Conservation (phyloP, 2,797 vertebrate genomes). For the Scolopax bukidnonensis region DNA sequence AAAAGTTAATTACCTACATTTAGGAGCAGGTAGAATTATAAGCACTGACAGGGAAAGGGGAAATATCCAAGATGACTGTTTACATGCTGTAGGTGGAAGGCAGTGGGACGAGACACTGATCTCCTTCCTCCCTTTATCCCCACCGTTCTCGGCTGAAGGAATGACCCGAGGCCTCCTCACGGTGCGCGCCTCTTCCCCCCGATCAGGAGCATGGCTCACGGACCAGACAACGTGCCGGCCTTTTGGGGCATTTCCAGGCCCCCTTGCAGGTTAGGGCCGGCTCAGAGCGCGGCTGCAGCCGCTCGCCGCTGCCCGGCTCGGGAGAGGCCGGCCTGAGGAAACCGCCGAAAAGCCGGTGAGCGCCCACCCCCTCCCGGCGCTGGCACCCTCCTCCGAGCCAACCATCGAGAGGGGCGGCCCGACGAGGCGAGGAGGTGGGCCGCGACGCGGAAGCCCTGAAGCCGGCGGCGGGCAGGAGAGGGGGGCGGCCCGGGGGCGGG, state of each 20-base stretch:
- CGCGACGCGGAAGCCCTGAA: neutral
- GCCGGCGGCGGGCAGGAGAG: neutral
- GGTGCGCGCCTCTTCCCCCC: rapidly evolving
- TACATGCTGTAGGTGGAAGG: neutral
- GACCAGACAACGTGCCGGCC: too few species aligned
- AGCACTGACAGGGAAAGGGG: neutral
- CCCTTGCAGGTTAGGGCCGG: neutral
- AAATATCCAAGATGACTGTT: neutral
- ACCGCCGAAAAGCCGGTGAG: too few species aligned
- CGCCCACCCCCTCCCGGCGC: neutral
- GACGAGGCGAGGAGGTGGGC: neutral
- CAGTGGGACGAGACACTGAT: neutral
- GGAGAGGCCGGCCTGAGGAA: neutral
- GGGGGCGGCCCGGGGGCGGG: neutral
- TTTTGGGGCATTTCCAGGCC: neutral
- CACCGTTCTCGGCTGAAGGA: neutral
- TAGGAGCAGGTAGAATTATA: neutral
- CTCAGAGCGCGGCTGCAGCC: neutral
- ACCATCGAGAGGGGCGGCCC: neutral
- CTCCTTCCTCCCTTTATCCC: too few species aligned
- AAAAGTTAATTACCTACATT: neutral
- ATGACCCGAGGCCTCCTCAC: neutral
- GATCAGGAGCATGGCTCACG: rapidly evolving
- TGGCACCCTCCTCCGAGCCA: neutral
- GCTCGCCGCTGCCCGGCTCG: too few species aligned